phyloP scores from a whole-genome alignment of 1,140 invertebrate species.

The Drosophila trapezifrons region DNA sequence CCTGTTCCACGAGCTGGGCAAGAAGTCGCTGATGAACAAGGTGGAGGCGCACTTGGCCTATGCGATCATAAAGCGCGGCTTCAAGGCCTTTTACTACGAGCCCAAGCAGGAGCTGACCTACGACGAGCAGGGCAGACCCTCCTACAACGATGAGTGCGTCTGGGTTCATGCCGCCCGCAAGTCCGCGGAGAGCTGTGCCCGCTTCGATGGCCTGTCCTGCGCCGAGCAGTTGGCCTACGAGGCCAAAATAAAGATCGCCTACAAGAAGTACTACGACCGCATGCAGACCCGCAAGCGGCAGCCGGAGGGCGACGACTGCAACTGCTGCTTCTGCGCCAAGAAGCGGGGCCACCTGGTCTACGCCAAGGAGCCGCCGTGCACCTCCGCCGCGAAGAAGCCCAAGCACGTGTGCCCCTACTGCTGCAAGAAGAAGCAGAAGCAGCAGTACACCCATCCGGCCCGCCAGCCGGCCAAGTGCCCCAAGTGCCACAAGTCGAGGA shows the following conservation, averaged over 20 bases:
- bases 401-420: conserved; percentile 76
- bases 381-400: conserved; percentile 54
- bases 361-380: conserved; percentile 72
- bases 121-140: conserved; percentile 66
- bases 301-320: conserved; percentile 77
- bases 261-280: conserved; percentile 79
- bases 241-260: conserved; percentile 77
- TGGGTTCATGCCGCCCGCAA: conserved; percentile 79
- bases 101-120: conserved; percentile 67
- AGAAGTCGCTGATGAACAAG: conserved; percentile 81
- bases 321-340: conserved; percentile 81
- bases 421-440: conserved; percentile 76
- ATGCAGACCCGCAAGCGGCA: conserved; percentile 74
- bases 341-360: conserved; percentile 79
- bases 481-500: conserved; percentile 74
- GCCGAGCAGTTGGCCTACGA: conserved; percentile 70
- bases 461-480: conserved; percentile 68
- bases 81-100: conserved; percentile 80
- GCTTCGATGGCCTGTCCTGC: conserved; percentile 75
- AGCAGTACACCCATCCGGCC: conserved; percentile 57
- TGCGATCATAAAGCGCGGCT: conserved; percentile 75
- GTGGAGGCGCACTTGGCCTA: conserved; percentile 79
- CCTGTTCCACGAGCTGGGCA: conserved; percentile 77
- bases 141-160: conserved; percentile 77
- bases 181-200: conserved; percentile 71